Evolutionary conservation across 2,113 vertebrate species (phyloP), one percentile per base, ranked within the genome.

Genomic region (Sinosuthora webbiana): DNA sequence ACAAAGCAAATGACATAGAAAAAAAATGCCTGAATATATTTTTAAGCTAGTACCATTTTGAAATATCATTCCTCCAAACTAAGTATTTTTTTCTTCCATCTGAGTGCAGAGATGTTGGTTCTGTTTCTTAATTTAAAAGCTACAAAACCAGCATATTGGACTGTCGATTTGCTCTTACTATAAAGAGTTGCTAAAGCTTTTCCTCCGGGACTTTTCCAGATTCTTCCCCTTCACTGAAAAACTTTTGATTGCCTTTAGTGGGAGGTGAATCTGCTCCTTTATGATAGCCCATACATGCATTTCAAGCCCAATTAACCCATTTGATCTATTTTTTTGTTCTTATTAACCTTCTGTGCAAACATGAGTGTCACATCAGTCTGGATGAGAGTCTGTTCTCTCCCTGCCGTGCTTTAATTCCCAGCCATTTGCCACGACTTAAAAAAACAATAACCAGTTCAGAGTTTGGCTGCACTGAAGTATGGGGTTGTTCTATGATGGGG

Each of bases 271-370:
- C 56, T 77, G 47, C 42, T 57, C 47, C 42, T 44, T 69, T 39
- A 52, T 1, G 1, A 81, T 12, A 37, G 69, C 17, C 74, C 3
- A 0, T 16, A 33, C 69, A 53, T 3, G 1, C 15, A 9, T 70
- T 87, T 68, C 69, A 63, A 73, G 84, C 65, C 57, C 19, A 87
- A 37, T 93, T 84, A 84, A 93, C 59, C 60, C 33, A 30, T 56
- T 59, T 70, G 57, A 87, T 87, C 84, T 82, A 14, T n/a, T 78
- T 81, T 81, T 94, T 91, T 67, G 63, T 63, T 87, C 57, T 44
- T 56, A 28, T 37, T 49, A 87, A 50, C 81, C 78, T 94, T 67
- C 57, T 5, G 3, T 64, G n/a, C 62, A 64, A 42, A 49, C 4
- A 7, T 4, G 3, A 47, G 70, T 65, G 50, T 57, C 27, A 0